These are phyloP conservation scores for Cepaea nemoralis DNA, from an alignment of 1,140 invertebrate species.

Conservation along the genomic window DNA sequence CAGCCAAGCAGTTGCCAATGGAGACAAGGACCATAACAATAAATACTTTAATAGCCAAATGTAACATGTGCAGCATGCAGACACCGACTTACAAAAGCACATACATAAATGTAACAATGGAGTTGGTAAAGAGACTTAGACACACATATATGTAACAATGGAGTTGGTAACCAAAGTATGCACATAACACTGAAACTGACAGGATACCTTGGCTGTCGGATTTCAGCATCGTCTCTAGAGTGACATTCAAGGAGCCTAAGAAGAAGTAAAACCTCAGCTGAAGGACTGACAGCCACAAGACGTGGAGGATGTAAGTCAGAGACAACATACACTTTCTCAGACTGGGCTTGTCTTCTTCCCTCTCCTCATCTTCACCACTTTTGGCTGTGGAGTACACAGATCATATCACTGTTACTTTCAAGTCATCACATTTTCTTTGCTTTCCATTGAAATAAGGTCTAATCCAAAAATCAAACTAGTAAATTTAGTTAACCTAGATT, in stretches of 20 bases:
- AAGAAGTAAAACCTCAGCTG: slow-evolving; percentile 58
- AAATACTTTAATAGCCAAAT: too few species aligned
- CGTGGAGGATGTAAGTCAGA: slow-evolving; percentile 48
- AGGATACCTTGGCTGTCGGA: slow-evolving; percentile 45
- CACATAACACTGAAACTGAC: background rate
- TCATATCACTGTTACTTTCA: too few species aligned
- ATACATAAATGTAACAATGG: too few species aligned
- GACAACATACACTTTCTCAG: slow-evolving; percentile 48
- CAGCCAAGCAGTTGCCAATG: too few species aligned
- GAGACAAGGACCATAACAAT: too few species aligned
- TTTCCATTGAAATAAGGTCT: too few species aligned
- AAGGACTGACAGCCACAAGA: slow-evolving; percentile 55
- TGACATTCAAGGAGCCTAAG: slow-evolving; percentile 53
- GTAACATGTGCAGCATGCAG: too few species aligned
- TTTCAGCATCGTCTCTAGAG: slow-evolving; percentile 44
- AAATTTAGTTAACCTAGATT: too few species aligned
- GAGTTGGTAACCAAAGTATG: background rate
- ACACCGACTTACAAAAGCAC: too few species aligned
- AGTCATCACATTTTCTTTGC: too few species aligned
- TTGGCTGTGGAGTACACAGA: background rate
- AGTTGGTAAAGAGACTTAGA: background rate
- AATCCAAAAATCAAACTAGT: too few species aligned
- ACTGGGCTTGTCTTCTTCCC: slow-evolving; percentile 27
- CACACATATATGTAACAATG: background rate
- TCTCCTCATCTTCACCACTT: background rate